These are phyloP conservation scores for Actinia tenebrosa DNA, from an alignment of 64 coral and sea anemone genomes.

Conservation along the genomic window DNA sequence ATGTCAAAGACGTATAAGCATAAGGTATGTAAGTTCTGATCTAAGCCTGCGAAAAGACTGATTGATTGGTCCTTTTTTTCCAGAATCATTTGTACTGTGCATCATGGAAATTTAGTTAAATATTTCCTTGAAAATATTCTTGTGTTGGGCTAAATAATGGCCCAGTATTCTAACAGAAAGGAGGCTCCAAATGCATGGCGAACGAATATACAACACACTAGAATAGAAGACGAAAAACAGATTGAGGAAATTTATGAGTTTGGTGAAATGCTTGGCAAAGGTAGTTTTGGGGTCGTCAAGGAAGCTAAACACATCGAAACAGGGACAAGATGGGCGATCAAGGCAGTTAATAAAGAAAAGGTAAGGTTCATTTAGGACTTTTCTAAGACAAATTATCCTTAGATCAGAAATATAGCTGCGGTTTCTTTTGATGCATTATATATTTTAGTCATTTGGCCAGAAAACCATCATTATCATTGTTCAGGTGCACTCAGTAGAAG, in stretches of 20 bases:
- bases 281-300: slow-evolving; percentile 94
- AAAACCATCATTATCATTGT: not conserved
- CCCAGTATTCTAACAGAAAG: slow-evolving; percentile 51
- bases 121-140: not conserved
- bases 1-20: not conserved
- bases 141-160: slow-evolving; percentile 48
- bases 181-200: slow-evolving; percentile 43
- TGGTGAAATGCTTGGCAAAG: slow-evolving; percentile 81
- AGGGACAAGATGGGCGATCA: slow-evolving; percentile 77
- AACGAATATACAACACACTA: slow-evolving; percentile 78
- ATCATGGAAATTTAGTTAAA: not conserved
- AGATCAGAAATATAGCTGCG: not conserved
- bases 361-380: slow-evolving; percentile 38
- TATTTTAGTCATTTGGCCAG: not conserved
- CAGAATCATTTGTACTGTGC: not conserved
- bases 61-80: not conserved
- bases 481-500: not conserved
- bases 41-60: too few relatives aligned
- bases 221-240: slow-evolving; percentile 92
- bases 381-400: not conserved
- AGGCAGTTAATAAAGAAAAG: slow-evolving; percentile 99
- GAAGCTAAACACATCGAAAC: slow-evolving; percentile 75
- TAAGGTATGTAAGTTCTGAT: not conserved
- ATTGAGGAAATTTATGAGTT: slow-evolving; percentile 92
- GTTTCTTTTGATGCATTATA: not conserved